Evolutionary conservation across 2,113 vertebrate species (phyloP), one percentile per base, ranked within the genome.

Genomic region (Psittacara wagleri): DNA sequence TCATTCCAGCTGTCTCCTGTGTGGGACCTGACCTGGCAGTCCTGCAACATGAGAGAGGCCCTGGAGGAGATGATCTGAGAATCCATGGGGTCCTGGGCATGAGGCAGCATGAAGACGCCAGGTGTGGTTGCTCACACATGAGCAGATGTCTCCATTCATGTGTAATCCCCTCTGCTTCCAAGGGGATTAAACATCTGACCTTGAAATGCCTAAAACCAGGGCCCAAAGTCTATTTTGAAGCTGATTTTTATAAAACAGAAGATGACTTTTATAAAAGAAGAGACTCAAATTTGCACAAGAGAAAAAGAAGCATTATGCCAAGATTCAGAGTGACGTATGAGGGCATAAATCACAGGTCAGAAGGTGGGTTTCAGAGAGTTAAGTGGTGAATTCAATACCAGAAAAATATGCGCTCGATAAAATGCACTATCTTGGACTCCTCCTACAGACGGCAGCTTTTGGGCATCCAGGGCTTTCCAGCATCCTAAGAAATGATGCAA

Each of bases 121-220:
- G 96, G 91, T 96, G 95, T 94, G 95, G 72, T 76, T 93, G 79
- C 90, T 95, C 64, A 73, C 83, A 74, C 79, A 92, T 39, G 66
- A 75, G 82, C 92, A 96, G 76, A 96, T 95, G 90, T 93, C 88
- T 90, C 41, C 0, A 0, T 9, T 93, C 43, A 13, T 54, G 74
- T 63, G 69, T 87, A 92, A 94, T 92, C 88, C 78, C 77, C 43
- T 93, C 92, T 70, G 76, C 76, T 95, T 93, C 80, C 88, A 90
- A 83, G 20, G 54, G n/a, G n/a, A 88, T 92, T 62, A 57, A 77
- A 80, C 41, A 73, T 67, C 86, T 90, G 92, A 94, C 88, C 76
- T 81, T 78, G 86, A 92, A 93, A 88, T 90, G 67, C 76, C 63
- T 70, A 41, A 77, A 74, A 86, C 13, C 33, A 67, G 37, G 20